Percentiles rank a stretch among this genome's conserved stretches.
phyloP scores from a whole-genome alignment of 1,140 invertebrate species.

The Scaptomyza graminum region DNA sequence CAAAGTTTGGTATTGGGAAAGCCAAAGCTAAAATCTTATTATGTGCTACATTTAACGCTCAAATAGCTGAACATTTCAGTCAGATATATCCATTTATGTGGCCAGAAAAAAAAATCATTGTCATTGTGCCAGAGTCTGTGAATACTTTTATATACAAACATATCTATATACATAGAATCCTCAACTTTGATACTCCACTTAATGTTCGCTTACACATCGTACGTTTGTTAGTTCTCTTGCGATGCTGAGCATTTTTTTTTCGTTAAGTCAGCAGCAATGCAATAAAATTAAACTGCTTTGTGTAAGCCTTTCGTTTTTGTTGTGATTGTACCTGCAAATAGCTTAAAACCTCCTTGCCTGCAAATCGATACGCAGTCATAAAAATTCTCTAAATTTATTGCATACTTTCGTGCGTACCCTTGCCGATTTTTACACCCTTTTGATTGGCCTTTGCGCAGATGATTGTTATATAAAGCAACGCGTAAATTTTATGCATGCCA shows the following conservation, averaged over 20 bases:
- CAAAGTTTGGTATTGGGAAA: slow-evolving; percentile 1
- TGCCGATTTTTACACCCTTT: slow-evolving; percentile 57
- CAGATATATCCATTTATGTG: slow-evolving; percentile 41
- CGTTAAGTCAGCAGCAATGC: slow-evolving; percentile 47
- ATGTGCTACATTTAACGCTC: slow-evolving; percentile 80
- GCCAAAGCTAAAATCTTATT: slow-evolving; percentile 65
- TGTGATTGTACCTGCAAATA: slow-evolving; percentile 61
- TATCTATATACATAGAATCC: not conserved
- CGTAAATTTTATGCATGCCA: slow-evolving; percentile 50
- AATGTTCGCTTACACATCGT: not conserved
- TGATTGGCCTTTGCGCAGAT: slow-evolving; percentile 67
- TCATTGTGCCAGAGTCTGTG: slow-evolving; percentile 6
- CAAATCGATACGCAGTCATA: slow-evolving; percentile 74
- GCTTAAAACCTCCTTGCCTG: slow-evolving; percentile 19
- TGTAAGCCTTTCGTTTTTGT: slow-evolving; percentile 60
- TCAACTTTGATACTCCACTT: slow-evolving; percentile 15
- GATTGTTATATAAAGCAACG: slow-evolving; percentile 60
- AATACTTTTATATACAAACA: no score
- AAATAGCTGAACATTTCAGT: slow-evolving; percentile 57
- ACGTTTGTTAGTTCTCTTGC: slow-evolving; percentile 25
- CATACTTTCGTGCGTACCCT: slow-evolving; percentile 56
- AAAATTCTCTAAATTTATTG: slow-evolving; percentile 70
- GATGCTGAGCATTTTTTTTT: slow-evolving; percentile 21
- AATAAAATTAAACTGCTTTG: slow-evolving; percentile 70
- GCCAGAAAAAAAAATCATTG: slow-evolving; percentile 21